Percentiles rank a stretch among this genome's conserved stretches.
phyloP scores from a whole-genome alignment of 2,888 invertebrate species.

The Monochamus alternatus region DNA sequence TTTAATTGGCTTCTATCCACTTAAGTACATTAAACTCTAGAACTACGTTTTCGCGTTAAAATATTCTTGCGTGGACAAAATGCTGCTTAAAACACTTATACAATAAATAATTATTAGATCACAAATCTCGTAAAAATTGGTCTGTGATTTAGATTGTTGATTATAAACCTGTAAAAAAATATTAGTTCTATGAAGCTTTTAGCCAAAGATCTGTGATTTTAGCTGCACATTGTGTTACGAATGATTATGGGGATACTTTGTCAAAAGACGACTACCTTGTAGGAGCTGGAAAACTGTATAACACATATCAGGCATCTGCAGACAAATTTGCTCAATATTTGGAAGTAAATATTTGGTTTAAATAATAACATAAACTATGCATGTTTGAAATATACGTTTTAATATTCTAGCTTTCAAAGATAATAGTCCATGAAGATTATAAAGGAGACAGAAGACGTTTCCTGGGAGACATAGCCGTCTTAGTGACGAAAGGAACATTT shows the following conservation, averaged over 20 bases:
- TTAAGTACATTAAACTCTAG: too few relatives aligned
- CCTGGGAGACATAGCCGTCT: constrained; percentile 44
- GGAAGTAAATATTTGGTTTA: constrained; percentile 45
- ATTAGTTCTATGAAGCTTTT: too few relatives aligned
- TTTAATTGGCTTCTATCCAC: too few relatives aligned
- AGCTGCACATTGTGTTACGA: constrained; percentile 59
- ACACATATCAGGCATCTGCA: constrained; percentile 51
- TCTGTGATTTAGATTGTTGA: too few relatives aligned
- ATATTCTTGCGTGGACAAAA: too few relatives aligned
- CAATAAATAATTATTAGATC: too few relatives aligned
- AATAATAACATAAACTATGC: too few relatives aligned
- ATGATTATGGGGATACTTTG: not conserved
- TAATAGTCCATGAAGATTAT: constrained; percentile 37
- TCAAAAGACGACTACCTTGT: constrained; percentile 49
- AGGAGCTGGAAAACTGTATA: constrained; percentile 62
- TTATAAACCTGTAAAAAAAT: too few relatives aligned
- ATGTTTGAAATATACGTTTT: too few relatives aligned
- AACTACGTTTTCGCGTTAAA: too few relatives aligned
- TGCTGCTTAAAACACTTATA: too few relatives aligned
- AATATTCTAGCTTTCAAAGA: constrained; percentile 39
- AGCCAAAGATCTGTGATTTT: constrained; percentile 10
- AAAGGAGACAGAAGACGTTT: constrained; percentile 40
- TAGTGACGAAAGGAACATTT: constrained; percentile 40
- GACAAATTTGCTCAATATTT: constrained; percentile 57
- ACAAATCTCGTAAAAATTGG: too few relatives aligned